A percentile compares a stretch with the other conserved stretches of the same genome.
These are phyloP conservation scores for Berghia stephanieae DNA, from an alignment of 1,140 invertebrate species.

Conservation along the genomic window DNA sequence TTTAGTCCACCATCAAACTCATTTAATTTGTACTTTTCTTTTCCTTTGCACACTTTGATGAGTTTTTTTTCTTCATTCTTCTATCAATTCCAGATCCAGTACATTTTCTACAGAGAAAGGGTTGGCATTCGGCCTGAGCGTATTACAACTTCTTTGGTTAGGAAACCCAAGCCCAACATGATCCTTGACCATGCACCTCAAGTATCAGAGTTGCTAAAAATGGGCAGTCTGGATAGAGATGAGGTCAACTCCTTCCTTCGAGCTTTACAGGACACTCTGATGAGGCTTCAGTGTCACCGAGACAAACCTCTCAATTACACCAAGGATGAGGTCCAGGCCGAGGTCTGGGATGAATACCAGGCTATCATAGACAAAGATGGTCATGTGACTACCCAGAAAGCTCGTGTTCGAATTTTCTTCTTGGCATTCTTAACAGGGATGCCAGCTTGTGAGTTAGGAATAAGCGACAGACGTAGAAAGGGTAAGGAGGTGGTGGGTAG, in stretches of 20 bases:
- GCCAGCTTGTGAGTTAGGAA: constrained; percentile 93
- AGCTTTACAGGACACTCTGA: constrained; percentile 84
- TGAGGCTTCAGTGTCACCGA: constrained; percentile 56
- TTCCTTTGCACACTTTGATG: too few relatives aligned
- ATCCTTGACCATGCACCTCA: constrained; percentile 96
- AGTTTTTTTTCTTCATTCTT: too few relatives aligned
- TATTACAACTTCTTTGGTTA: constrained; percentile 70
- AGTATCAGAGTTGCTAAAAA: constrained; percentile 94
- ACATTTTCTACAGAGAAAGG: constrained; percentile 97
- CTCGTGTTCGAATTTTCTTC: constrained; percentile 93
- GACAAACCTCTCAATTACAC: constrained; percentile 85
- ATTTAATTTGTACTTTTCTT: too few relatives aligned
- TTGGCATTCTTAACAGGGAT: constrained; percentile 82
- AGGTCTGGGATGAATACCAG: constrained; percentile 94
- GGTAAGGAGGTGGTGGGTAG: constrained; percentile 98
- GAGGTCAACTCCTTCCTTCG: constrained; percentile 91
- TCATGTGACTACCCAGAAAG: constrained; percentile 87
- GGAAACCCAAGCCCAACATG: constrained; percentile 65
- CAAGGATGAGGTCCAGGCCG: constrained; percentile 97
- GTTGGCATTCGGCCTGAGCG: constrained; percentile 96
- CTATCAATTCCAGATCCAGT: constrained; percentile 83
- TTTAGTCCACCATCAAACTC: too few relatives aligned
- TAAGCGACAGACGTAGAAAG: constrained; percentile 95
- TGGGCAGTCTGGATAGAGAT: constrained; percentile 88
- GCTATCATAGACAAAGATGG: constrained; percentile 87